phyloP scores from a whole-genome alignment of 2,797 vertebrate species.

The Pipistrellus pygmaeus region DNA sequence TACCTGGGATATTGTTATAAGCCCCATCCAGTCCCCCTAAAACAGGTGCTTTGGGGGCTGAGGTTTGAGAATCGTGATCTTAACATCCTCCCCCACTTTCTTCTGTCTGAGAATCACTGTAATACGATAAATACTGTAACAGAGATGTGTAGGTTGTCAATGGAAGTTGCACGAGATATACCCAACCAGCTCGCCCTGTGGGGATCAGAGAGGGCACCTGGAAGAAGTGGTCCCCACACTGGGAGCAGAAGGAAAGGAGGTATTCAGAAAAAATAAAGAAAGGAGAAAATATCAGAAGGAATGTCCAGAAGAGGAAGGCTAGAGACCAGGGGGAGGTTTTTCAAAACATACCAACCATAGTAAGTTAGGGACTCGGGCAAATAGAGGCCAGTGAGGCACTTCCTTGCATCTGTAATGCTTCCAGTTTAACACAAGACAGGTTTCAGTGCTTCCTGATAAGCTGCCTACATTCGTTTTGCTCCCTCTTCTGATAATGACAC shows the following conservation, averaged over 20 bases:
- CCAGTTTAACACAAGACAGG: not conserved
- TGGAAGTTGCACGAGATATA: not conserved
- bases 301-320: not conserved
- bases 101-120: not conserved
- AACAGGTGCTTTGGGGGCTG: not conserved
- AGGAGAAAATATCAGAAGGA: not conserved
- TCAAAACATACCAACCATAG: not conserved
- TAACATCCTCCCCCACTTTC: accelerated
- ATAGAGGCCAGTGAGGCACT: not conserved
- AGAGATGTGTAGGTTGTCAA: not conserved
- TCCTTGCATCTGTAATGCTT: not conserved
- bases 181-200: not conserved
- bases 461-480: not conserved
- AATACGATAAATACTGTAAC: not conserved
- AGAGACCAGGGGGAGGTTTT: not conserved
- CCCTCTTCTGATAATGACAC: not conserved
- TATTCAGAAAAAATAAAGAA: not conserved
- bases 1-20: not conserved
- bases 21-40: not conserved
- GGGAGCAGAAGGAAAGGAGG: not conserved
- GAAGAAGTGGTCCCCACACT: not conserved
- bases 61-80: not conserved
- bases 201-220: not conserved
- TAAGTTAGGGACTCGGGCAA: not conserved
- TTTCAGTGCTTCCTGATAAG: not conserved